Conservation (phyloP, 2,888 invertebrate genomes). For the Drosophila falleni region DNA sequence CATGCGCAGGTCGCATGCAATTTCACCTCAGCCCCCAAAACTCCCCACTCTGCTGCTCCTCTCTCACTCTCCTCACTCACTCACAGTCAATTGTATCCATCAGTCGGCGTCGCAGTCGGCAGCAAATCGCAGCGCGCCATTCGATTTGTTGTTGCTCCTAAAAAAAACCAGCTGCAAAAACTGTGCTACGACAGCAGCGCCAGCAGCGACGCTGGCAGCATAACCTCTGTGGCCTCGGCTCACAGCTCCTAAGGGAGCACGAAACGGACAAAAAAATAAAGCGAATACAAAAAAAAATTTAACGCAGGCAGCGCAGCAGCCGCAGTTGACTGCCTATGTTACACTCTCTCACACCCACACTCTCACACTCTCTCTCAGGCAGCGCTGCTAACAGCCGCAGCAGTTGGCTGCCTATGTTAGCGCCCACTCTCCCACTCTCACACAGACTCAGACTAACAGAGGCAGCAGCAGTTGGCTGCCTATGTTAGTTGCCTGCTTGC, state of each 20-base stretch:
- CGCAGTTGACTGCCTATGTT: too few species aligned
- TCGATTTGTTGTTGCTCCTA: slow-evolving; percentile 64
- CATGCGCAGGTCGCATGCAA: slow-evolving; percentile 72
- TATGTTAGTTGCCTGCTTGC: slow-evolving; percentile 1
- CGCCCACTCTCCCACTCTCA: slow-evolving; percentile 12
- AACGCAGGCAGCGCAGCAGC: not conserved
- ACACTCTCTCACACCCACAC: too few species aligned
- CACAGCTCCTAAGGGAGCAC: slow-evolving; percentile 45
- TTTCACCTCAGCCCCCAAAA: slow-evolving; percentile 14
- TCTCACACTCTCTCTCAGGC: not conserved
- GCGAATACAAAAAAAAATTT: slow-evolving; percentile 11
- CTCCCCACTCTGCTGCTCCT: not conserved
- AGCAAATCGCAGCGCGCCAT: slow-evolving; percentile 69
- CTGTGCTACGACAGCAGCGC: slow-evolving; percentile 31
- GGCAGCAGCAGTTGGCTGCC: not conserved
- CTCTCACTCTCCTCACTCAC: slow-evolving; percentile 3
- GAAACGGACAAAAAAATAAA: slow-evolving; percentile 3
- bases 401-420: slow-evolving; percentile 12
- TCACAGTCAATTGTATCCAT: slow-evolving; percentile 36
- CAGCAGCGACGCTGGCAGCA: slow-evolving; percentile 39
- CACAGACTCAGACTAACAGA: not conserved
- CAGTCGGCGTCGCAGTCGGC: slow-evolving; percentile 50
- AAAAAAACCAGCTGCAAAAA: slow-evolving; percentile 37
- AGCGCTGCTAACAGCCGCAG: slow-evolving; percentile 11
- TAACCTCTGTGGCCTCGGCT: slow-evolving; percentile 50